Percentiles rank a stretch among this genome's conserved stretches.
These are phyloP conservation scores for Microplitis manilae DNA, from an alignment of 2,888 invertebrate species.

Conservation along the genomic window DNA sequence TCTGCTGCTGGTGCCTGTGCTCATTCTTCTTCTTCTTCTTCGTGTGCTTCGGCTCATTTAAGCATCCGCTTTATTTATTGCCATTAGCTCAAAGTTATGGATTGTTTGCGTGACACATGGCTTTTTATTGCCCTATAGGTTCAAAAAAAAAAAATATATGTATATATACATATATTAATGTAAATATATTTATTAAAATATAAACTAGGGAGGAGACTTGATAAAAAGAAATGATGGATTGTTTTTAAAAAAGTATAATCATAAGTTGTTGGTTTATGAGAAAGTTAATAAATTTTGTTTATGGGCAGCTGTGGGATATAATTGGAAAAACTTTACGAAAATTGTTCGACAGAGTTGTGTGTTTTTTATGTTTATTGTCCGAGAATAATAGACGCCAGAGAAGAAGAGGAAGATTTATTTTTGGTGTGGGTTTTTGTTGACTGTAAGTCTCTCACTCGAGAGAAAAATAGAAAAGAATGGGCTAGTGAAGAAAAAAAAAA, in stretches of 20 bases:
- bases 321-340: slow-evolving; percentile 4
- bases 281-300: background rate
- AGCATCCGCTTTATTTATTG: background rate
- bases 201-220: background rate
- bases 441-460: slow-evolving; percentile 37
- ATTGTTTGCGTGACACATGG: slow-evolving; percentile 1
- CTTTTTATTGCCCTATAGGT: background rate
- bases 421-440: background rate
- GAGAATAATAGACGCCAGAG: background rate
- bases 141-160: background rate
- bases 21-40: background rate
- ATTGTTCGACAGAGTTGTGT: background rate
- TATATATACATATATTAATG: background rate
- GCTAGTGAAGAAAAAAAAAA: slow-evolving; percentile 3
- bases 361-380: background rate
- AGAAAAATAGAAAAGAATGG: slow-evolving; percentile 40
- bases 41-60: background rate
- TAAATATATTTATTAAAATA: background rate
- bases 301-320: background rate
- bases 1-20: background rate
- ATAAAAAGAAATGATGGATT: background rate
- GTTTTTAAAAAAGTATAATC: background rate
- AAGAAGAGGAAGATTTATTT: slow-evolving; percentile 16
- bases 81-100: background rate
- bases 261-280: background rate